Evolutionary conservation across 2,888 invertebrate species (phyloP).

Genomic region (Apodemia hepburni): DNA sequence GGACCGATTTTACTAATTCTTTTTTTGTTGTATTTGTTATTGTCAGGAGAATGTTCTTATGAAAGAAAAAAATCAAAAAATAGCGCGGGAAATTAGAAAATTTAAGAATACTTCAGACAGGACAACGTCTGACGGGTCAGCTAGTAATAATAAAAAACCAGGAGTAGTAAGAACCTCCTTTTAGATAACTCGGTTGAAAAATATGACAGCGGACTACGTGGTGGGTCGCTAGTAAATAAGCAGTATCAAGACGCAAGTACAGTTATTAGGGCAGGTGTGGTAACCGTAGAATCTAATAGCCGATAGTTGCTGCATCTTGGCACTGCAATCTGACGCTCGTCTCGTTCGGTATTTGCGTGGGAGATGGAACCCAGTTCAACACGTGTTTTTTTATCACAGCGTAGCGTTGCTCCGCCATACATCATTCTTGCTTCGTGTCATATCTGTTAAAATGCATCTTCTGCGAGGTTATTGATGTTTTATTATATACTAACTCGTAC

Average conservation of each 20-base stretch:
- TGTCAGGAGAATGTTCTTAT: too few species aligned
- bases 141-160: too few species aligned
- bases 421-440: conserved; percentile 1
- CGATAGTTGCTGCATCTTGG: conserved; percentile 33
- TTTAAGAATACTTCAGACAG: too few species aligned
- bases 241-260: conserved; percentile 18
- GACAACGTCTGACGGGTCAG: too few species aligned
- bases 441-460: neutral
- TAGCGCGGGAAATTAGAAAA: too few species aligned
- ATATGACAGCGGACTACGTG: neutral
- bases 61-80: too few species aligned
- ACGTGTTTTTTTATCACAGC: conserved; percentile 42
- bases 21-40: too few species aligned
- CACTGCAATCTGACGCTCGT: conserved; percentile 27
- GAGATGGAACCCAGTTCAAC: conserved; percentile 46
- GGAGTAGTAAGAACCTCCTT: too few species aligned
- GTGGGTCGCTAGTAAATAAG: neutral
- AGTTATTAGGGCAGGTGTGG: conserved; percentile 36
- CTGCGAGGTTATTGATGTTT: neutral
- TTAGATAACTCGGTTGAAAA: too few species aligned
- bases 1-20: too few species aligned
- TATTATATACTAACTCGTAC: too few species aligned
- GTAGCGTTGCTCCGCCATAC: conserved; percentile 14
- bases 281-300: conserved; percentile 21
- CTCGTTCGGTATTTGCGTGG: conserved; percentile 64